Percentiles rank a stretch among this genome's conserved stretches.
Conservation (phyloP, 2,888 invertebrate genomes). For the Drosophila tripunctata region DNA sequence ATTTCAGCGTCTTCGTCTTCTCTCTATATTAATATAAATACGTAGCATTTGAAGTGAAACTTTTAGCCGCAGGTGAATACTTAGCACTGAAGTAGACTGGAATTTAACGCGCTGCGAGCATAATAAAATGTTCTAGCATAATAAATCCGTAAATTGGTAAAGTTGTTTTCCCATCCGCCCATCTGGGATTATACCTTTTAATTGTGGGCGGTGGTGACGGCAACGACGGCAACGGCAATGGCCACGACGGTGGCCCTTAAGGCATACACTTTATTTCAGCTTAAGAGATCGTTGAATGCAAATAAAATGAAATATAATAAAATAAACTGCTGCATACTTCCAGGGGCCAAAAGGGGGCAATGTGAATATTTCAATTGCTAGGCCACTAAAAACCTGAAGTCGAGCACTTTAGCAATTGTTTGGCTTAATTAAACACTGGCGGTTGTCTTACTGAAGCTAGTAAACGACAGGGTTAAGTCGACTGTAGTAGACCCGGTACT, state of each 20-base stretch:
- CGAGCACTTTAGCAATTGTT: slow-evolving; percentile 19
- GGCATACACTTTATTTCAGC: slow-evolving; percentile 10
- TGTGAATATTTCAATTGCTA: slow-evolving; percentile 67
- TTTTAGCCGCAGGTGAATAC: slow-evolving; percentile 69
- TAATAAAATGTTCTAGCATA: slow-evolving; percentile 67
- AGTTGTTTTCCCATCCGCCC: slow-evolving; percentile 34
- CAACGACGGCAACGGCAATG: too few relatives aligned
- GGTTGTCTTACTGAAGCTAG: too few relatives aligned
- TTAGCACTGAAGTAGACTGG: slow-evolving; percentile 39
- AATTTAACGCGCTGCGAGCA: slow-evolving; percentile 44
- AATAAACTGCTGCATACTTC: slow-evolving; percentile 58
- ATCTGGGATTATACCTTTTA: slow-evolving; percentile 36
- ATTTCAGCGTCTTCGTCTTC: slow-evolving; percentile 33
- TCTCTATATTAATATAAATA: slow-evolving; percentile 57
- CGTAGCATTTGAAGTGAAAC: slow-evolving; percentile 49
- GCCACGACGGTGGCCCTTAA: slow-evolving; percentile 3
- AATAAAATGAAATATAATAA: slow-evolving; percentile 65
- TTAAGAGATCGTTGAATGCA: slow-evolving; percentile 42
- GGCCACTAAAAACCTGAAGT: slow-evolving; percentile 45
- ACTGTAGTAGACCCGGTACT: too few relatives aligned
- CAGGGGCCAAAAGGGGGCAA: slow-evolving; percentile 4
- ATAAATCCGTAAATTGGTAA: slow-evolving; percentile 79
- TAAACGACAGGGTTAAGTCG: too few relatives aligned
- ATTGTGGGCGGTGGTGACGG: slow-evolving; percentile 31
- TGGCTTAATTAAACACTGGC: slow-evolving; percentile 56